Evolutionary conservation across 2,888 invertebrate species (phyloP).

Genomic region (Molanna angustata): DNA sequence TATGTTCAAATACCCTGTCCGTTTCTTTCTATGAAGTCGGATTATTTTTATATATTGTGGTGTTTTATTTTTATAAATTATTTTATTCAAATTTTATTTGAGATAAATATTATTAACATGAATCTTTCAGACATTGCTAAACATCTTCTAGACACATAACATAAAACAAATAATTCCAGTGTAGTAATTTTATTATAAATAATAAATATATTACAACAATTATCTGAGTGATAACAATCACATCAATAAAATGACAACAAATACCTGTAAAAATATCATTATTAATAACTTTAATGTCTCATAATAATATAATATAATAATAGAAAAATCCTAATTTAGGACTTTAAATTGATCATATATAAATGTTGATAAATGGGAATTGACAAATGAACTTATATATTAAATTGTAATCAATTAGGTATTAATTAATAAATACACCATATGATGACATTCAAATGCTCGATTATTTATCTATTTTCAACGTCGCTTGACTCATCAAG

Average conservation of each 20-base stretch:
- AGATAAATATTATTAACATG: no score
- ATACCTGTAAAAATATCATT: constrained; percentile 29
- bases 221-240: constrained; percentile 21
- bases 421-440: no score
- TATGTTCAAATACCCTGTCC: constrained; percentile 33
- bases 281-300: no score
- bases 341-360: constrained; percentile 13
- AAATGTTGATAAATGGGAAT: constrained; percentile 30
- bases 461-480: no score
- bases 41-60: no score
- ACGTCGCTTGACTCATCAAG: no score
- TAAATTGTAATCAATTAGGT: constrained; percentile 12
- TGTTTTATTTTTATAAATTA: no score
- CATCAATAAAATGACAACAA: constrained; percentile 27
- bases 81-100: no score
- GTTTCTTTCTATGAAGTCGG: constrained; percentile 27
- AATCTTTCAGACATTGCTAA: constrained; percentile 9
- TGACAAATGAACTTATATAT: constrained; percentile 32
- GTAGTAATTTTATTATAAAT: constrained; percentile 16
- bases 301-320: constrained; percentile 11
- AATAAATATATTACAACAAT: constrained; percentile 24
- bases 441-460: no score
- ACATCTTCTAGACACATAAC: no score
- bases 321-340: constrained; percentile 15
- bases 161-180: background rate